Base-by-base conservation (phyloP, 2,888 invertebrate genomes). In the Aphelenchoides bicaudatus region DNA sequence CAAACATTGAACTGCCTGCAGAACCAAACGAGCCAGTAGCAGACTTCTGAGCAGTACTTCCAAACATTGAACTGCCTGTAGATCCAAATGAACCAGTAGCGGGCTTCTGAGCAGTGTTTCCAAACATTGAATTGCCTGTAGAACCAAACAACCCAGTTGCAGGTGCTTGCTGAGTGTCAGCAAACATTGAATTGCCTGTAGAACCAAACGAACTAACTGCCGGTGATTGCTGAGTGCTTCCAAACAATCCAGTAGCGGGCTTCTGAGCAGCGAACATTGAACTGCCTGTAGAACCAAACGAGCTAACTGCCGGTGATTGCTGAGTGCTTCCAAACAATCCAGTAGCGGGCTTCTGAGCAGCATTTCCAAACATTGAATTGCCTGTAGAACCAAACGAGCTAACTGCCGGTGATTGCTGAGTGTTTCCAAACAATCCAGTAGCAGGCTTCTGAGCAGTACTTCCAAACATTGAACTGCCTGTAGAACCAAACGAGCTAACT, bases 1-100 rank as follows among this genome's bases (percentile, higher is more conserved):
- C 68, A 48, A 68, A 68, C 27, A 65, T 53, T 8, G 62, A 63
- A 5, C 61, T 49, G 19, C 60, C 60, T 6, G 27, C 30, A 23
- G 27, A 21, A 8, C 21, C 23, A 10, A 25, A 21, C 10, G 43
- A 43, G 21, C 43, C 43, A n/a, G 25, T 21, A n/a, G 43, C 43
- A n/a, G 16, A 8, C 16, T 19, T n/a, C 23, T 19, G 16, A 10
- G 43, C 16, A 10, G 43, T 21, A n/a, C 23, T n/a, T 6, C 43
- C 43, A n/a, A 43, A 43, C 10, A 43, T 10, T n/a, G 43, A 19
- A 1, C 38, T 23, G 25, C 28, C 28, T 8, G 52, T 52, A 8
- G 52, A 46, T 4, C 52, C 52, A 46, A 51, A 51, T 2, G 21
- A 6, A 23, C 38, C 25, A 25, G 10, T 30, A n/a, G 13, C 16